phyloP scores from a whole-genome alignment of 2,797 vertebrate species.

The Ambastaia sidthimunki region DNA sequence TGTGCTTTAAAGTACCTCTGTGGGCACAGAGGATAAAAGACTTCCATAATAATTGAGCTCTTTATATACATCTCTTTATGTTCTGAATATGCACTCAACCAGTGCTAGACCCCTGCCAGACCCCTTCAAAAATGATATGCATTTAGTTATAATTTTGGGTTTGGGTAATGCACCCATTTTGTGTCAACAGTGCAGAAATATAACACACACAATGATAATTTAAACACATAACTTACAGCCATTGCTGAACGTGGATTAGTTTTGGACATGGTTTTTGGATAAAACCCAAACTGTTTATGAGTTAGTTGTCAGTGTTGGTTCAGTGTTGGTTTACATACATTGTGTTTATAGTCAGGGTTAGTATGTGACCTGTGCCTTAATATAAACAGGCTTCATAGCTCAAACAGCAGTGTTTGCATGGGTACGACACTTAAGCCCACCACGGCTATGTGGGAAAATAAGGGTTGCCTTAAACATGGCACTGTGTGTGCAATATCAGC shows the following conservation, averaged over 20 bases:
- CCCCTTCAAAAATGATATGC: background rate
- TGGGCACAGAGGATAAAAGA: constrained; percentile 35
- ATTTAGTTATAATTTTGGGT: constrained; percentile 4
- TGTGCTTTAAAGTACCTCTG: constrained; percentile 47
- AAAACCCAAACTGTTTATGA: constrained; percentile 17
- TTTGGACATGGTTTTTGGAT: constrained; percentile 6
- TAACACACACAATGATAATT: background rate
- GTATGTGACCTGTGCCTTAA: background rate
- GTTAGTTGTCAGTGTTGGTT: constrained; percentile 27
- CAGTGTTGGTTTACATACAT: background rate
- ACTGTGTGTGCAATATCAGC: constrained; percentile 23
- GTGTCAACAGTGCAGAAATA: constrained; percentile 5
- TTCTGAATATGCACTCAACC: constrained; percentile 9
- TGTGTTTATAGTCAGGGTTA: background rate
- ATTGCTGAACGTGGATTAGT: background rate
- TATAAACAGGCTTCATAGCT: constrained; percentile 22
- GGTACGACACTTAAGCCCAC: background rate
- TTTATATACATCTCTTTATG: constrained; percentile 32
- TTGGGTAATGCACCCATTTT: background rate
- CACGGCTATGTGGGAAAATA: background rate
- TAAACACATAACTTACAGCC: background rate
- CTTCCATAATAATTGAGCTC: constrained; percentile 38
- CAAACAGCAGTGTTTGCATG: background rate
- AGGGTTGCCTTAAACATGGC: background rate
- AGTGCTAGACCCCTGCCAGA: background rate